A percentile compares a stretch with the other conserved stretches of the same genome.
Evolutionary conservation across 2,797 vertebrate genomes (phyloP).

Genomic region (Lepidocolaptes lacrymiger): DNA sequence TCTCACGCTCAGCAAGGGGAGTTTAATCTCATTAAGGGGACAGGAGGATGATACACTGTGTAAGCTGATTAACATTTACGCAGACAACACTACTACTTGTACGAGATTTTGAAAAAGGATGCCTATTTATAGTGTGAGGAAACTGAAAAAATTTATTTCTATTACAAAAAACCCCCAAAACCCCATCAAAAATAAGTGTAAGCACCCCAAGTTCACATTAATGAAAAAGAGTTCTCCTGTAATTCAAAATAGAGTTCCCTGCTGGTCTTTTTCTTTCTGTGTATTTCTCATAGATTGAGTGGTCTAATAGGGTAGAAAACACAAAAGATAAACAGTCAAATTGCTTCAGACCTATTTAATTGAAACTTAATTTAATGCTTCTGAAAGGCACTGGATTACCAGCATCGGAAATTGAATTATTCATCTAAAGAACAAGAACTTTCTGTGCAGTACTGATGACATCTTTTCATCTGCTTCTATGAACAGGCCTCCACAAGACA

Average conservation of each 20-base stretch:
- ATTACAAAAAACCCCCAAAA: not conserved
- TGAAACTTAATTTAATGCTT: conserved; percentile 55
- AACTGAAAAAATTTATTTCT: not conserved
- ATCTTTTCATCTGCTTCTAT: not conserved
- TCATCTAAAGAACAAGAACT: conserved; percentile 26
- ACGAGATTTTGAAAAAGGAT: not conserved
- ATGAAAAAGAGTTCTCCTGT: not conserved
- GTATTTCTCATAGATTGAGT: not conserved
- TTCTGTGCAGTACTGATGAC: conserved; percentile 6
- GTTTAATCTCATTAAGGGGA: conserved; percentile 62
- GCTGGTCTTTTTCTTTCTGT: not conserved
- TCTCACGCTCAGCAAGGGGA: not conserved
- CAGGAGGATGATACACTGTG: conserved; percentile 24
- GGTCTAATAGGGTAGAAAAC: not conserved
- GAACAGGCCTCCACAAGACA: not conserved
- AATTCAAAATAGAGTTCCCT: not conserved
- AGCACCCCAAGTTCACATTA: not conserved
- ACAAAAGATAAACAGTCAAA: conserved; percentile 45
- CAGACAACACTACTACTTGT: conserved; percentile 12
- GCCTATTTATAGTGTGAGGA: not conserved
- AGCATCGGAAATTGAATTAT: conserved; percentile 36
- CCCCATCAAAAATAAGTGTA: not conserved
- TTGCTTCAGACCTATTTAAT: conserved; percentile 46
- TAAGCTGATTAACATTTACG: conserved; percentile 41
- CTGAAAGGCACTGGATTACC: conserved; percentile 41